Evolutionary conservation across 2,113 vertebrate species (phyloP), one percentile per base, ranked within the genome.

Genomic region (Seriola quinqueradiata): DNA sequence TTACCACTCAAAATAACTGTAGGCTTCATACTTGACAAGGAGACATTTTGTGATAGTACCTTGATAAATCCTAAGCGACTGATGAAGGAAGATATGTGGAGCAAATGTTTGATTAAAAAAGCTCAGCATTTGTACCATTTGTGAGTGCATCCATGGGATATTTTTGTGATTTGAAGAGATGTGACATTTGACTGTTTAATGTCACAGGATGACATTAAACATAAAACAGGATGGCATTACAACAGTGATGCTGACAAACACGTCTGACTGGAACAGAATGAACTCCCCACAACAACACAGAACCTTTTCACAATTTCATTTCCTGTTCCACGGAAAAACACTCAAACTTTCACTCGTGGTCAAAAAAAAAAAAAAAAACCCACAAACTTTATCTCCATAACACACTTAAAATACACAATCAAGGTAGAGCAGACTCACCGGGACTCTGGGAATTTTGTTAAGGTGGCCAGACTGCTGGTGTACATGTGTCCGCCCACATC

Each of bases 401-500:
- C 17, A 70, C 28, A 36, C 17, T 60, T 71, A 5, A 82, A 64
- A 60, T 36, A 55, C 50, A 69, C 21, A 63, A 60, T 38, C 52
- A 69, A 0, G 19, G 21, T 4, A 5, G 11, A 34, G 46, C 3
- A 65, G 55, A 85, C 93, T 97, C 95, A 99, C 98, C 98, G 97
- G 86, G 98, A 99, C 90, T 99, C 98, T 0, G 98, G 97, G 90
- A 97, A 99, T 95, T 99, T 99, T 84, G 98, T 99, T 91, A 99
- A 96, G 55, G 98, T 99, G 82, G 98, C 97, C 96, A 99, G 94
- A 92, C 98, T 99, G 96, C 98, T 99, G 96, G 98, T 99, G 84
- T 99, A 99, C 98, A 99, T 99, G 95, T 99, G 98, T 82, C 98
- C 98, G 79, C 98, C 98, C 92, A 99, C 98, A 38, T 99, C 98